Evolutionary conservation across 2,113 vertebrate genomes (phyloP), one percentile per base, ranked within the genome.

Genomic region (Anoplopoma fimbria): DNA sequence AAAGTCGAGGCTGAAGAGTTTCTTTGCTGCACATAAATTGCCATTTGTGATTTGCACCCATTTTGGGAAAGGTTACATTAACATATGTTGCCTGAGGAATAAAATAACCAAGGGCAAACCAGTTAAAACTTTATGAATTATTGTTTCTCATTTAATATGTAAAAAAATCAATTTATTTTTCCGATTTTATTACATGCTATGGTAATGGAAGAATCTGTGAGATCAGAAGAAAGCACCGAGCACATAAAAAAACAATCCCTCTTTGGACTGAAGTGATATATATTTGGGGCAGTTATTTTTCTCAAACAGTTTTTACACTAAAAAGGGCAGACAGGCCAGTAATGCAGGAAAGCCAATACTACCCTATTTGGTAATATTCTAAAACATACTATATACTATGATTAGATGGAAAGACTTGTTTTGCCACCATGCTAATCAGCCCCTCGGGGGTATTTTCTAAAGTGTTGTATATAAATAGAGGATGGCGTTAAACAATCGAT

Each of bases 31-130:
- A 4, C 64, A 69, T 75, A 49, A 71, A 83, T 34, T 68, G 40
- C 34, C 14, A 72, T 58, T 58, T 63, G 49, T 55, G 57, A 77
- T 78, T 74, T 63, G 36, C 27, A 58, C 21, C 53, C 63, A 42
- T 17, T 15, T 17, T 15, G 63, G 69, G 73, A 65, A 77, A 76
- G 68, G 61, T 77, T 57, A 75, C 55, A 60, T 70, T 70, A 69
- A 64, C 60, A 81, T 57, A 79, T 81, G 64, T 78, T 82, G 68
- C 62, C 3, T 14, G 4, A 80, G 79, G 61, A 4, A 65, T 70
- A 29, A 83, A 81, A 79, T n/a, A 69, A 60, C 21, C 8, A 7
- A 69, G 70, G 74, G 57, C 68, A 79, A 63, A 1, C 2, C 47
- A 55, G 79, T 45, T 69, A 1, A 25, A 64, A 40, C 34, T 13